Evolutionary conservation across 2,113 vertebrate genomes (phyloP), one percentile per base, ranked within the genome.

Genomic region (Zosterops borbonicus): DNA sequence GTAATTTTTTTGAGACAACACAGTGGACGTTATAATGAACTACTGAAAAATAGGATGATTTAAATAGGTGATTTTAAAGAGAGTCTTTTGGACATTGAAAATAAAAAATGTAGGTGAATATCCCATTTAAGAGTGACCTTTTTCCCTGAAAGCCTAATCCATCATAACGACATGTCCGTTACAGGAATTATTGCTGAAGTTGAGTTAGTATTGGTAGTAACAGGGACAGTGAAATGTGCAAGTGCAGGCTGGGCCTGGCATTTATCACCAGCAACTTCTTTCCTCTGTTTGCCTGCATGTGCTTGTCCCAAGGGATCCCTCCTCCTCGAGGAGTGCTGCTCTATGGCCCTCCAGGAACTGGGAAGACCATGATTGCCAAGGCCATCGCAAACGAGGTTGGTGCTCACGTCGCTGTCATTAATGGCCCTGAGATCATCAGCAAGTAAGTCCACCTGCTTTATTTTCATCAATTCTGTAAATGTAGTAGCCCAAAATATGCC

Each of bases 401-500:
- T 28, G 99, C 99, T 85, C 98, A 99, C 14, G 97, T 99, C 97
- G 98, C 96, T 0, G 98, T 99, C 50, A 99, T 99, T 97, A 99
- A 99, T 22, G 99, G 99, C 31, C 99, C 99, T 31, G 99, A 99
- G 98, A 99, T 99, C 97, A 98, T 99, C 97, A 99, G 99, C 99
- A 99, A 99, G 99, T 99, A 98, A 63, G 99, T 97, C 15, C 39
- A 62, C 28, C 12, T 65, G 5, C 31, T 82, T 87, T 42, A 70
- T 89, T 90, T 89, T 46, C 58, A 64, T 86, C 37, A 29, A 41
- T 71, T 74, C 46, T 60, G 37, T 58, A 33, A 62, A 58, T 63
- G 6, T 1, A 35, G 20, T 19, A 55, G 60, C 23, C 23, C 23
- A 3, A 75, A 94, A n/a, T 55, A 33, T 55, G 18, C 56, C 14